Evolutionary conservation across 1,140 invertebrate species (phyloP).

Genomic region (Apocrypta bakeri): DNA sequence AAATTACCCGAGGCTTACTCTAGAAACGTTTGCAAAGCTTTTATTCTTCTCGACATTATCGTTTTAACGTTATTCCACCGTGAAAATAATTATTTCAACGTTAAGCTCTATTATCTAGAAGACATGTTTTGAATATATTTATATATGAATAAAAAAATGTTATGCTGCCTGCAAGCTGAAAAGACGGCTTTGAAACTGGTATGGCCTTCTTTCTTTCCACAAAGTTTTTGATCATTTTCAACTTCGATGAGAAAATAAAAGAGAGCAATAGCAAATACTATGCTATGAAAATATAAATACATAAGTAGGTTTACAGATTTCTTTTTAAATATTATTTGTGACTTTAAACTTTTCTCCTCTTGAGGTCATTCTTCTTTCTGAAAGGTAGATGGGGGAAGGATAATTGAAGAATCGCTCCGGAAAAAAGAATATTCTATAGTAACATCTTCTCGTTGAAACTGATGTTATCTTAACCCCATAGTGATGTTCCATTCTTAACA

Average conservation of each 20-base stretch:
- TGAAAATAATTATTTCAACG: background rate
- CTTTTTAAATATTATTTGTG: background rate
- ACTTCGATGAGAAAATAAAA: background rate
- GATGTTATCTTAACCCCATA: slow-evolving; percentile 51
- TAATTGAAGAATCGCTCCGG: too few species aligned
- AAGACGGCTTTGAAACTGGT: background rate
- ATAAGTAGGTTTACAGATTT: background rate
- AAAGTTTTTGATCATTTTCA: background rate
- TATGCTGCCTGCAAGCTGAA: background rate
- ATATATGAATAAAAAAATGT: background rate
- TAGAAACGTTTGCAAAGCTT: slow-evolving; percentile 71
- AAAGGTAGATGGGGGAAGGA: too few species aligned
- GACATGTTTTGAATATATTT: background rate
- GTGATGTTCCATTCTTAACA: slow-evolving; percentile 68
- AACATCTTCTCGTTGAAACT: background rate
- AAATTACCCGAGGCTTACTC: slow-evolving; percentile 55
- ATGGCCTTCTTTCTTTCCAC: background rate
- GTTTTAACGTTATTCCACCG: slow-evolving; percentile 1
- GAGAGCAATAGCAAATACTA: too few species aligned
- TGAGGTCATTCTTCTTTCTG: background rate
- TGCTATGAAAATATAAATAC: background rate
- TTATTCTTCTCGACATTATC: slow-evolving; percentile 19
- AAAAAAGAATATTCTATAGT: too few species aligned
- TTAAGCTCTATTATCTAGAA: background rate
- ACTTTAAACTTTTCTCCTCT: background rate